Evolutionary conservation across 2,797 vertebrate species (phyloP).

Genomic region (Eleutherodactylus coqui): DNA sequence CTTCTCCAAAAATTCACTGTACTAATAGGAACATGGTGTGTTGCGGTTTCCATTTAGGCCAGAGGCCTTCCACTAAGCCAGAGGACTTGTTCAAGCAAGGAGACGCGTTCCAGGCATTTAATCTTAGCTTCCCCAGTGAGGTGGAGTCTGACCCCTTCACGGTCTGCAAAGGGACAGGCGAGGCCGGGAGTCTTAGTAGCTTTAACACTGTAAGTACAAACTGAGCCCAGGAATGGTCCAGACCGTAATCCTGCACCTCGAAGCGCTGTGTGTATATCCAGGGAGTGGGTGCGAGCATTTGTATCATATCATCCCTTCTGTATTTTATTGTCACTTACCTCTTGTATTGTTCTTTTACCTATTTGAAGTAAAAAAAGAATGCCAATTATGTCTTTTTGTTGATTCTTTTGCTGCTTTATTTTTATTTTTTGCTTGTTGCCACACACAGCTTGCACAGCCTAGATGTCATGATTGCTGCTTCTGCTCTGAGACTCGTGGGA

Average conservation of each 20-base stretch:
- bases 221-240: slow-evolving; percentile 45
- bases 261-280: slow-evolving; percentile 12
- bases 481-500: too few species aligned
- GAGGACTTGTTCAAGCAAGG: slow-evolving; percentile 91
- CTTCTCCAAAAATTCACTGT: neutral
- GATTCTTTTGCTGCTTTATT: slow-evolving; percentile 14
- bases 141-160: slow-evolving; percentile 89
- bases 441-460: neutral
- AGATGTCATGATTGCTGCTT: neutral
- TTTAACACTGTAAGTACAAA: slow-evolving; percentile 99
- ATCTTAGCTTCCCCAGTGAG: slow-evolving; percentile 86
- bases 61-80: slow-evolving; percentile 87
- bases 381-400: slow-evolving; percentile 36
- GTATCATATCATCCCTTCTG: slow-evolving; percentile 5
- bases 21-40: slow-evolving; percentile 28
- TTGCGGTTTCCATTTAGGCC: slow-evolving; percentile 78
- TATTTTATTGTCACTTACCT: slow-evolving; percentile 40
- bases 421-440: neutral
- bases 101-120: slow-evolving; percentile 87
- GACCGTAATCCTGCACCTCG: slow-evolving; percentile 21
- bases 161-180: slow-evolving; percentile 85
- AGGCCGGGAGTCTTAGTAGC: slow-evolving; percentile 93
- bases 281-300: neutral
- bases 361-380: slow-evolving; percentile 49
- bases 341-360: slow-evolving; percentile 40